Evolutionary conservation across 2,888 invertebrate genomes (phyloP), one percentile per base, ranked within the genome.

Genomic region (Anthophora plumipes): DNA sequence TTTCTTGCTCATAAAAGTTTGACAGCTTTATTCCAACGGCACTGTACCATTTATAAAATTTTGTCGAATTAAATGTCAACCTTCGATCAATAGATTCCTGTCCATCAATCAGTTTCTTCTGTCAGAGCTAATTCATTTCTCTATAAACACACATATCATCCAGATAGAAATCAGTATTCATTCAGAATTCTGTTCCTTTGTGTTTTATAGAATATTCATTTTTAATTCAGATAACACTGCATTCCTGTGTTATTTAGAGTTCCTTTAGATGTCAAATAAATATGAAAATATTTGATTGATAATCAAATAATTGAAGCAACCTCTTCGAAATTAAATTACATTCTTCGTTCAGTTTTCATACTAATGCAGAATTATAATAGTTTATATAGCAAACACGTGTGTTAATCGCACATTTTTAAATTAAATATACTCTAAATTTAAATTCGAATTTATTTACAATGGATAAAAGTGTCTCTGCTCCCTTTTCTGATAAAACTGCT

Each of bases 11-110:
- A 39, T 66, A 52, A 37, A 64, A 46, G 8, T 66, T 39, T 66
- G 52, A 52, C 66, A 52, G 66, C 14, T 64, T 20, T n/a, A 20
- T 37, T 22, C 7, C 37, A 6, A 6, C 37, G 6, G 9, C 25
- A 14, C 41, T 48, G 50, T 52, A 22, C 17, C 52, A 52, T 52
- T 52, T 52, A 66, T 39, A 37, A 52, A 66, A 39, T 52, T 66
- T 39, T 17, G n/a, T 66, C 66, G 39, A 66, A 52, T 17, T 17
- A 22, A 66, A 66, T 14, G 64, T 66, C 52, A 22, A 52, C 37
- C 20, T 52, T 12, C 17, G 11, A 22, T 22, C 39, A 17, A 66
- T 66, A 50, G 7, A 66, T 52, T 22, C 43, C 39, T 52, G 39
- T 22, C 50, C 50, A 22, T 66, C 37, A 20, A 22, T 52, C 66